Base-by-base conservation (phyloP, 92 coral and sea anemone species). In the Desmophyllum pertusum region DNA sequence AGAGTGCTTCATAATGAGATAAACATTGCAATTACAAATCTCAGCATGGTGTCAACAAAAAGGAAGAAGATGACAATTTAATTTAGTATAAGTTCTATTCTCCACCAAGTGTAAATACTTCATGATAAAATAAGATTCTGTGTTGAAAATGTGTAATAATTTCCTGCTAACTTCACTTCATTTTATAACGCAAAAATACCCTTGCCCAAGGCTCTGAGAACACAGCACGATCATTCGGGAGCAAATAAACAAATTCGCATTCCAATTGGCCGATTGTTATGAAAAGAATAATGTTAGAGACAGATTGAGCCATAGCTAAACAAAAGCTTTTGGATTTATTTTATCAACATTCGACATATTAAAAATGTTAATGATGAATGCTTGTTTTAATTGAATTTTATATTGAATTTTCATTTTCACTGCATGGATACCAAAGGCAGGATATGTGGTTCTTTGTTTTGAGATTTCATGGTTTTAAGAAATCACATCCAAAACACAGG, bases 331-430 rank as follows among this genome's bases (percentile, higher is more conserved):
- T 25, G 17, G 18, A 38, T 27, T 36, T 55, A 25, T 57, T 53
- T 57, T 57, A 59, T 55, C 36, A 55, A 57, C 70, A 59, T 31
- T 59, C 30, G 23, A 0, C 9, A 59, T 23, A 75, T 37, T 59
- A n/a, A 77, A 77, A 77, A 77, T 59, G 69, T 77, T 38, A 77
- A 61, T 77, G 19, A 9, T n/a, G 14, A n/a, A n/a, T n/a, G n/a
- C n/a, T 38, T 57, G 1, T 40, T 29, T 55, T 0, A 51, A 48
- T 17, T 48, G 63, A 36, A 4, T 38, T 73, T 27, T 19, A 37
- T 35, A 6, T 36, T 36, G 3, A 36, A 4, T 33, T 53, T n/a
- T 53, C 45, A 17, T 74, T 74, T 31, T 33, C n/a, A 27, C 14
- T 11, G n/a, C n/a, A n/a, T n/a, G 10, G 77, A 25, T 10, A 30